Evolutionary conservation across 2,888 invertebrate genomes (phyloP).

Genomic region (Aphodius sticticus): DNA sequence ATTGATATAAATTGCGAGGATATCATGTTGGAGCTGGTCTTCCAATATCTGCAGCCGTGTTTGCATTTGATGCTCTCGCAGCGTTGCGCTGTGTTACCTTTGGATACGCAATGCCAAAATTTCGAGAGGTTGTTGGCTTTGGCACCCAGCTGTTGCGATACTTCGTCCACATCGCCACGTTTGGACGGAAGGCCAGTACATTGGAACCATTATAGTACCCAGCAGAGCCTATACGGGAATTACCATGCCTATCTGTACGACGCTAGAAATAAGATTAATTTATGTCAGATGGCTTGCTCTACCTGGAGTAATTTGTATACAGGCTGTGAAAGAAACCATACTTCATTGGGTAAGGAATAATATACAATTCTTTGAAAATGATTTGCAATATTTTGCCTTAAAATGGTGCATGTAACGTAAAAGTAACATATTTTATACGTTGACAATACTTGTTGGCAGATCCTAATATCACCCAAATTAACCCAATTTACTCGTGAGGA

Average conservation of each 20-base stretch:
- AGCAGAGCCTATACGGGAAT: conserved; percentile 78
- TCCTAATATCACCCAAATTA: no score
- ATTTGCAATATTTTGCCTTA: neutral
- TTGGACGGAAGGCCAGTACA: conserved; percentile 52
- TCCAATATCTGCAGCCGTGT: conserved; percentile 84
- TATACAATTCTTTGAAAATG: neutral
- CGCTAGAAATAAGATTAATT: conserved; percentile 79
- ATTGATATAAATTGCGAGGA: conserved; percentile 95
- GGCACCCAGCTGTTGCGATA: conserved; percentile 71
- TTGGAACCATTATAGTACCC: conserved; percentile 64
- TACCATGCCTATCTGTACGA: conserved; percentile 88
- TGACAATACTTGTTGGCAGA: no score
- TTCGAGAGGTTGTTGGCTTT: conserved; percentile 79
- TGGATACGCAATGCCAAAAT: conserved; percentile 77
- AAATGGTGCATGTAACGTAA: no score
- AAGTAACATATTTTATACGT: no score
- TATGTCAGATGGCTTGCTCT: conserved; percentile 76
- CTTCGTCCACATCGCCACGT: conserved; percentile 44
- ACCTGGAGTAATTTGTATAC: conserved; percentile 85
- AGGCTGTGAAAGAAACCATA: conserved; percentile 59
- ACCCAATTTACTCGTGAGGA: no score
- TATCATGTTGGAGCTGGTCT: conserved; percentile 89
- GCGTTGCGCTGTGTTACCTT: conserved; percentile 71
- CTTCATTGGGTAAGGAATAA: neutral
- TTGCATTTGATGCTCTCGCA: conserved; percentile 85